Conservation (phyloP, 2,888 invertebrate genomes). For the Eledone cirrhosa region DNA sequence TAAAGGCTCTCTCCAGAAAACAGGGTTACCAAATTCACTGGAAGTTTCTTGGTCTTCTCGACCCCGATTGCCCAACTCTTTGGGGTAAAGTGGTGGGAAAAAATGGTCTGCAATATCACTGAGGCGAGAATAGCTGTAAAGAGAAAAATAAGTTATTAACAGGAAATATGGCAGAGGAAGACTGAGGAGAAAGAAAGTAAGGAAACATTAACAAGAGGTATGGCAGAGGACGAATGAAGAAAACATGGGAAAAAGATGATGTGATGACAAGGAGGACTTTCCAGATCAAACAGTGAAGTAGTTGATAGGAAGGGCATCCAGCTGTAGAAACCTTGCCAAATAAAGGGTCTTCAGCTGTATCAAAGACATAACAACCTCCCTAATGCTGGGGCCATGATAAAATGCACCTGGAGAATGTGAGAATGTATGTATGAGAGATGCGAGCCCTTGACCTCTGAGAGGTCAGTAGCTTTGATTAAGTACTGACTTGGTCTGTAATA, state of each 20-base stretch:
- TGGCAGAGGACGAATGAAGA: background rate
- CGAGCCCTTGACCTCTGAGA: no score
- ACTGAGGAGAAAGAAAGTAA: background rate
- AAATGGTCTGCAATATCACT: slow-evolving; percentile 94
- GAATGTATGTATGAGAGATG: no score
- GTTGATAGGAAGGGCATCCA: no score
- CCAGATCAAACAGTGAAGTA: no score
- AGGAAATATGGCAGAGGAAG: background rate
- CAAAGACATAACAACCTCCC: no score
- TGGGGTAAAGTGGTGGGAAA: slow-evolving; percentile 75
- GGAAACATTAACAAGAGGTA: background rate
- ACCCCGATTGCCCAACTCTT: slow-evolving; percentile 31
- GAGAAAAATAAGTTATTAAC: slow-evolving; percentile 31
- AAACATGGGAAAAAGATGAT: background rate
- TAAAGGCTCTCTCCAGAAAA: slow-evolving; percentile 93
- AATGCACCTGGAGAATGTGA: no score
- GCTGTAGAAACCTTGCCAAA: no score
- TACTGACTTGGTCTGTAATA: no score
- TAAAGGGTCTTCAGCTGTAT: no score
- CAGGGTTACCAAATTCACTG: slow-evolving; percentile 81
- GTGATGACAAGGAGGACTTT: background rate
- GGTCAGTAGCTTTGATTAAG: no score
- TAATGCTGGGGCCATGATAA: no score
- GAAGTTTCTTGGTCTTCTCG: slow-evolving; percentile 64
- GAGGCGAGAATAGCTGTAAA: slow-evolving; percentile 90